These are phyloP conservation scores for Caracal caracal DNA, from an alignment of 2,113 vertebrate species.

Conservation along the genomic window DNA sequence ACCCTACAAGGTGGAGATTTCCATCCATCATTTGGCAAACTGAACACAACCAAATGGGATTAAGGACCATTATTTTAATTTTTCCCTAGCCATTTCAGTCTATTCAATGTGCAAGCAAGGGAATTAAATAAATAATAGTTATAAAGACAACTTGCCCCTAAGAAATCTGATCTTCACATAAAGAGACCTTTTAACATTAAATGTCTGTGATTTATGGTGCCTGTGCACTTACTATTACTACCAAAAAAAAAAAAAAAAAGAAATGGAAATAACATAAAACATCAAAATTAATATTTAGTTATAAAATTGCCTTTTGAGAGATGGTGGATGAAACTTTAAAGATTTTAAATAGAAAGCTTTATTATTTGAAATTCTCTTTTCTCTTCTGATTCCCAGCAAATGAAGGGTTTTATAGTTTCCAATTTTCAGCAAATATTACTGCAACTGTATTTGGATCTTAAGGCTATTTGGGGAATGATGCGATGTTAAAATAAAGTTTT, in stretches of 20 bases:
- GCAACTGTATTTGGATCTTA: slow-evolving; percentile 8
- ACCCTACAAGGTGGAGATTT: background rate
- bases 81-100: background rate
- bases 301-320: background rate
- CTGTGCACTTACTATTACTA: background rate
- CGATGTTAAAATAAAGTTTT: slow-evolving; percentile 12
- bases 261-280: slow-evolving; percentile 2
- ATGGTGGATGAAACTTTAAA: background rate
- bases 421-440: slow-evolving; percentile 40
- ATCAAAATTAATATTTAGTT: background rate
- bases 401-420: slow-evolving; percentile 3
- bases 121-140: background rate
- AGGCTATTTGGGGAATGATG: slow-evolving; percentile 7
- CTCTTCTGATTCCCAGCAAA: slow-evolving; percentile 7
- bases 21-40: background rate
- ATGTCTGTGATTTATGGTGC: background rate
- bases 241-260: background rate
- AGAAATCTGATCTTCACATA: background rate
- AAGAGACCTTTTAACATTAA: background rate
- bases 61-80: background rate
- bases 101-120: background rate
- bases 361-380: slow-evolving; percentile 21
- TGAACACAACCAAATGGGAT: background rate
- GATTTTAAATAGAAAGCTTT: background rate
- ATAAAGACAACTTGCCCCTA: background rate